Evolutionary conservation across 2,113 vertebrate genomes (phyloP), one percentile per base, ranked within the genome.

Genomic region (Megaceryle maxima): DNA sequence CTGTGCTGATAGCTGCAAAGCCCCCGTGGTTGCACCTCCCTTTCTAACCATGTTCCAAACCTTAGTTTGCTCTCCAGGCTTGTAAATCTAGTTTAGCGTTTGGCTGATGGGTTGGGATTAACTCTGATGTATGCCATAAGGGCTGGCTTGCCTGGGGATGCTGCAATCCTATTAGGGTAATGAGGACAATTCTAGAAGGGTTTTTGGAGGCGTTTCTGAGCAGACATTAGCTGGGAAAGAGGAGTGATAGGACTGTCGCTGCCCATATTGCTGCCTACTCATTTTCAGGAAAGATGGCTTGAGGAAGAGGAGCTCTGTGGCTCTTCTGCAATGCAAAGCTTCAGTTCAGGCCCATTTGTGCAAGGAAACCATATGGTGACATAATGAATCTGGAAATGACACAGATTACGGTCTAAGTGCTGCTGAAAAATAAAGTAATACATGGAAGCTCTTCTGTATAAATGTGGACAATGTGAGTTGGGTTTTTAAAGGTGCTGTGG

Each of bases 1-100:
- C 50, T 43, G 18, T 25, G 29, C 62, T 0, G 0, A 4, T 16
- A 26, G 43, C 24, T 57, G 59, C 56, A 5, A 13, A 20, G 22
- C 1, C 1, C 5, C 29, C 0, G 1, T 2, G 64, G 16, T 11
- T 37, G 37, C 56, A 15, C 21, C 46, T 78, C 37, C 41, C 19
- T 37, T 6, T 9, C 73, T 8, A 5, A 5, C 20, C 16, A 1
- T 0, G 8, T 29, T 8, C 1, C n/a, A 33, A 29, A 0, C 7
- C 31, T n/a, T 6, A 1, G 13, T 13, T 25, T 26, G 2, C 33
- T 50, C 33, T 50, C 59, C 12, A 20, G 53, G 64, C 15, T 41
- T 28, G 1, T 4, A 22, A 51, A n/a, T 28, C n/a, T 2, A 37
- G 39, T 0, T 51, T 3, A 39, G 29, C 0, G 0, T 25, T 18